Percentiles rank a stretch among this genome's conserved stretches.
These are phyloP conservation scores for Ichneumoninae sp. DNA, from an alignment of 2,888 invertebrate genomes.

Conservation along the genomic window DNA sequence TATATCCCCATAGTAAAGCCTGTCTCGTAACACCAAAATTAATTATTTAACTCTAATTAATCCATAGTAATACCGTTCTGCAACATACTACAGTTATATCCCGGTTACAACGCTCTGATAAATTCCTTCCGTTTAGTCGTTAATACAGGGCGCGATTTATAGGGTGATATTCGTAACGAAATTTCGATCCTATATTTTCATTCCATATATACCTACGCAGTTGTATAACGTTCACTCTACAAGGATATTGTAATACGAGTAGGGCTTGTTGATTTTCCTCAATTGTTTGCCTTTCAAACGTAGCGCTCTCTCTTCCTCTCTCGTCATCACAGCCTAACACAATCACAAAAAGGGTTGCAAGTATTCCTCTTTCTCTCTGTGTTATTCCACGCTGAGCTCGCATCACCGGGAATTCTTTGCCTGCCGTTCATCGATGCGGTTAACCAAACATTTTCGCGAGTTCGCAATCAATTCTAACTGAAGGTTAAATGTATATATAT, in stretches of 20 bases:
- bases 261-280: conserved; percentile 45
- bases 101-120: conserved; percentile 52
- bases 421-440: conserved; percentile 2
- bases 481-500: conserved; percentile 41
- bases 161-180: neutral
- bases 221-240: conserved; percentile 28
- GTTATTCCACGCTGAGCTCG: conserved; percentile 13
- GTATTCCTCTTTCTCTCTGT: neutral
- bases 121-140: conserved; percentile 53
- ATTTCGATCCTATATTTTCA: conserved; percentile 5
- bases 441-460: neutral
- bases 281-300: conserved; percentile 44
- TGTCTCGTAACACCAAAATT: conserved; percentile 18
- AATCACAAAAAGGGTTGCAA: conserved; percentile 1
- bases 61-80: conserved; percentile 19
- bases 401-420: conserved; percentile 8
- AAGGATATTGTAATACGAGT: conserved; percentile 36
- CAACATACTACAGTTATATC: conserved; percentile 5
- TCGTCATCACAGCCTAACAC: neutral
- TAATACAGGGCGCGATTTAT: conserved; percentile 29
- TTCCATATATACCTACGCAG: conserved; percentile 1
- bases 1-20: neutral
- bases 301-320: neutral
- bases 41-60: conserved; percentile 59
- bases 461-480: conserved; percentile 7